Evolutionary conservation across 2,113 vertebrate species (phyloP).

Genomic region (Triplophysa siluroides): DNA sequence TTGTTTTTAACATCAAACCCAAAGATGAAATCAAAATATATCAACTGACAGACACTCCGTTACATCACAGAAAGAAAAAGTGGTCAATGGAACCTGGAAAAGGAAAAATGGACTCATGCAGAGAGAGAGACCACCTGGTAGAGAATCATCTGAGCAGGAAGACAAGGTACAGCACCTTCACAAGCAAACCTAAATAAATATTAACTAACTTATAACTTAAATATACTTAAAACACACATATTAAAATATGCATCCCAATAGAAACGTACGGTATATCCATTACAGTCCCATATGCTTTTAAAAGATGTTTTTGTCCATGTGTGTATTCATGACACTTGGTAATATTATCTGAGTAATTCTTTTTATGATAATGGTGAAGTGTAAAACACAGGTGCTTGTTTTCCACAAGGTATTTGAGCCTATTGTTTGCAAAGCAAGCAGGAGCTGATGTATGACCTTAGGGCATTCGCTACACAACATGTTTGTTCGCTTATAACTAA

Average conservation of each 20-base stretch:
- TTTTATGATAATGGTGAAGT: neutral
- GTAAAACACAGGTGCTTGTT: neutral
- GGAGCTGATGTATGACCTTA: neutral
- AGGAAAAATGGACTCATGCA: slow-evolving; percentile 74
- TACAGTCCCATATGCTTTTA: neutral
- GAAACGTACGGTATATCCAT: neutral
- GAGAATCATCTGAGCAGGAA: slow-evolving; percentile 73
- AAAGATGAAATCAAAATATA: neutral
- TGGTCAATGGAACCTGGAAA: slow-evolving; percentile 60
- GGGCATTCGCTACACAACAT: slow-evolving; percentile 14
- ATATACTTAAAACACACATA: too few relatives aligned
- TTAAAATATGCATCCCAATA: neutral
- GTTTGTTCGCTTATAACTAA: slow-evolving; percentile 2
- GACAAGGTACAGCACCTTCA: slow-evolving; percentile 35
- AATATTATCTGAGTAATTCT: neutral
- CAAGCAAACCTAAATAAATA: neutral
- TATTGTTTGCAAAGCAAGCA: slow-evolving; percentile 2
- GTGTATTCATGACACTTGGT: neutral
- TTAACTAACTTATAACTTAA: neutral
- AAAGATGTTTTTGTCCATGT: neutral
- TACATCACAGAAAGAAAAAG: slow-evolving; percentile 59
- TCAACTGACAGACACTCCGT: neutral
- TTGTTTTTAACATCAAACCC: neutral
- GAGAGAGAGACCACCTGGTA: slow-evolving; percentile 71
- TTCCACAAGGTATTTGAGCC: neutral